Conservation (phyloP, 2,113 vertebrate species). For the Ameiurus melas region DNA sequence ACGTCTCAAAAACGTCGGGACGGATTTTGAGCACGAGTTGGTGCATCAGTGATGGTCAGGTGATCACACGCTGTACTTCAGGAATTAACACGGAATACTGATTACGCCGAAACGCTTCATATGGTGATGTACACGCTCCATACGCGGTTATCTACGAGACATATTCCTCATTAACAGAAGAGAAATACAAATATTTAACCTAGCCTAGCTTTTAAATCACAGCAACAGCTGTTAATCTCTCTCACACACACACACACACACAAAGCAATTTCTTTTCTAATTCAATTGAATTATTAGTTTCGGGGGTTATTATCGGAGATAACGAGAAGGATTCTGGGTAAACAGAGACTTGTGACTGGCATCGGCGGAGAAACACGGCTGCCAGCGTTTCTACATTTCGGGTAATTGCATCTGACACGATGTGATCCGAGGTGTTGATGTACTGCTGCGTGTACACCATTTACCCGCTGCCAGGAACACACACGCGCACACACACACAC, state of each 20-base stretch:
- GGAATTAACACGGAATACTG: too few species aligned
- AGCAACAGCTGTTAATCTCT: background rate
- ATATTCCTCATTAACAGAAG: background rate
- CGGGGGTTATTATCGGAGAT: background rate
- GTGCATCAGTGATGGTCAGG: too few species aligned
- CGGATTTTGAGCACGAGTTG: too few species aligned
- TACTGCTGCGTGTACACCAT: background rate
- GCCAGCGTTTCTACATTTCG: background rate
- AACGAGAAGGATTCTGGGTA: background rate
- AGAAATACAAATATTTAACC: background rate
- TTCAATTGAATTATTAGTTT: background rate
- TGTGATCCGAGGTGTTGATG: slow-evolving; percentile 16
- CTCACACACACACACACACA: background rate
- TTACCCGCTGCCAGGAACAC: background rate
- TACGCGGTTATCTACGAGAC: too few species aligned
- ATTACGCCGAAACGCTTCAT: too few species aligned
- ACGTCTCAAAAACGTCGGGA: too few species aligned
- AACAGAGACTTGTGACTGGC: background rate
- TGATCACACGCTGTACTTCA: too few species aligned
- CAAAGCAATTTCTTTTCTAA: background rate
- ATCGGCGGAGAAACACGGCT: background rate
- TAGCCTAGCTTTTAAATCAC: background rate
- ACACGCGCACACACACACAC: background rate
- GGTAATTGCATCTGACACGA: background rate
- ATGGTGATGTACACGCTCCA: too few species aligned